phyloP scores from a whole-genome alignment of 2,797 vertebrate genomes.

The Rhadinocentrus ornatus region DNA sequence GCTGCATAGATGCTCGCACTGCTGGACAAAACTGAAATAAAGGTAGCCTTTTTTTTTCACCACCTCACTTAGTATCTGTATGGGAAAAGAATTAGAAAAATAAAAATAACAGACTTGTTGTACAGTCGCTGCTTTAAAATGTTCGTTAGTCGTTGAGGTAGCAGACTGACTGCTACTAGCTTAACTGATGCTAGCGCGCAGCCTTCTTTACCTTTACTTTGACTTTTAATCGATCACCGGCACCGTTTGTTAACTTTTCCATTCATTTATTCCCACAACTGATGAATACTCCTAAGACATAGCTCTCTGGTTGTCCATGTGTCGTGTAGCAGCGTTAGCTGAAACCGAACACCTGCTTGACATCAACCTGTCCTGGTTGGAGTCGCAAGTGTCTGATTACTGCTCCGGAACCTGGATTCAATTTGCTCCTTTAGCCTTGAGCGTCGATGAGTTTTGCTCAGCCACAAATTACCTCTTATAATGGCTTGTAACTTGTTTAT shows the following conservation, averaged over 20 bases:
- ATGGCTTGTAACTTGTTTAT: conserved; percentile 26
- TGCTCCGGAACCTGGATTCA: conserved; percentile 6
- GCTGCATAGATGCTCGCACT: conserved; percentile 47
- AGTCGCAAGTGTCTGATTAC: conserved; percentile 48
- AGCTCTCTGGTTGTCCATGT: too few species aligned
- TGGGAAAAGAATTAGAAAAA: too few species aligned
- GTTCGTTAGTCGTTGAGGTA: neutral
- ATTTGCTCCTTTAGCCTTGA: conserved; percentile 36
- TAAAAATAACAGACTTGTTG: too few species aligned
- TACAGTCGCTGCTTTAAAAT: neutral
- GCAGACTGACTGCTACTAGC: conserved; percentile 38
- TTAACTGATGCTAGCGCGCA: conserved; percentile 47
- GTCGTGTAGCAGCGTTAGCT: neutral
- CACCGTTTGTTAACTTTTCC: neutral
- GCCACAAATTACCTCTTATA: neutral
- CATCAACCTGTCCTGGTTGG: conserved; percentile 44
- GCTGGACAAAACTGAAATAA: conserved; percentile 3
- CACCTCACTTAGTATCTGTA: fast-evolving
- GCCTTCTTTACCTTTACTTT: conserved; percentile 14
- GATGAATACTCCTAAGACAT: neutral
- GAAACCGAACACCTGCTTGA: conserved; percentile 56
- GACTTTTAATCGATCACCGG: neutral
- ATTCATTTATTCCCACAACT: fast-evolving
- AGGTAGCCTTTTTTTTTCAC: conserved; percentile 30
- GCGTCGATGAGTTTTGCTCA: neutral